phyloP scores from a whole-genome alignment of 2,888 invertebrate species.

The Andrena hattorfiana region DNA sequence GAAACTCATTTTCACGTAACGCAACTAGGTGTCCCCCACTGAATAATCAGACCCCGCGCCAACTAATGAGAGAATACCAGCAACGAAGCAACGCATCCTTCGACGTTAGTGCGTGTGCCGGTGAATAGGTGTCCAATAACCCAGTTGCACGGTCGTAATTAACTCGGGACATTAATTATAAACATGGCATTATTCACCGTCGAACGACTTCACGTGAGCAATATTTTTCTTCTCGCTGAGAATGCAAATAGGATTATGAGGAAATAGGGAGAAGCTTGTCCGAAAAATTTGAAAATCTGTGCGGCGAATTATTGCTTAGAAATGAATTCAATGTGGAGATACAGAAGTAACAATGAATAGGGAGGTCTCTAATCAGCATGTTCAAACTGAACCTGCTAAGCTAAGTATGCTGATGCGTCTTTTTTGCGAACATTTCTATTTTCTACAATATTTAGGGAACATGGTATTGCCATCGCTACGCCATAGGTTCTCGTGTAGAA shows the following conservation, averaged over 20 bases:
- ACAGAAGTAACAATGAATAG: no score
- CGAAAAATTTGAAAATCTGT: slow-evolving; percentile 1
- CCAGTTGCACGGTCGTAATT: slow-evolving; percentile 24
- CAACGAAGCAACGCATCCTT: slow-evolving; percentile 9
- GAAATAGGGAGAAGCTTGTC: slow-evolving; percentile 6
- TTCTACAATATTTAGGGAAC: no score
- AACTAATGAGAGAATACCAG: background rate
- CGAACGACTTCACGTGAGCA: background rate
- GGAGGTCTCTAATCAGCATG: no score
- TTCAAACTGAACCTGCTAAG: no score
- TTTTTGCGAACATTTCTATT: no score
- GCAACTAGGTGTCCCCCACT: background rate
- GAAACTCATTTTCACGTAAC: slow-evolving; percentile 32
- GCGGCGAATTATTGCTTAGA: slow-evolving; percentile 3
- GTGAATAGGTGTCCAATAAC: slow-evolving; percentile 24
- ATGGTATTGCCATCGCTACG: no score
- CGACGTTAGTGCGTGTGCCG: slow-evolving; percentile 1
- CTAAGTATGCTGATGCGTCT: no score
- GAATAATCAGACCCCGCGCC: slow-evolving; percentile 24
- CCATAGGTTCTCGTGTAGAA: no score
- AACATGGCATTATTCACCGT: background rate
- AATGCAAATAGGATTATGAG: background rate
- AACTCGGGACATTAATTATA: slow-evolving; percentile 35
- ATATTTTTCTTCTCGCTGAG: background rate
- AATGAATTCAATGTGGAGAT: background rate